phyloP scores from a whole-genome alignment of 2,113 vertebrate species.

The Telmatochromis brachygnathus region DNA sequence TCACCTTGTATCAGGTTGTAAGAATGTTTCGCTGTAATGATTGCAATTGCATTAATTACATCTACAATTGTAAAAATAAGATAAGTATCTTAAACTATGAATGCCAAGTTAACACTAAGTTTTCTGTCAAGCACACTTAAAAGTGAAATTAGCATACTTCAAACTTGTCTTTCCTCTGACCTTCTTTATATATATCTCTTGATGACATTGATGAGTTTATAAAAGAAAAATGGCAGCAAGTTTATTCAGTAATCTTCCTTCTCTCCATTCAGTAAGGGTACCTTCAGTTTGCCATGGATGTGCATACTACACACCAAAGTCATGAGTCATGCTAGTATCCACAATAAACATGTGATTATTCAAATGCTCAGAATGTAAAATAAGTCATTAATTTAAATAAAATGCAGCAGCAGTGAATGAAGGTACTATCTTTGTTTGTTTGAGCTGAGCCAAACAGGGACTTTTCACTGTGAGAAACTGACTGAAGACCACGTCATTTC shows the following conservation, averaged over 20 bases:
- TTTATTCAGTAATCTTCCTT: not conserved
- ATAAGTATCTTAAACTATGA: not conserved
- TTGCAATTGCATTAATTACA: not conserved
- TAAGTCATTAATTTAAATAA: not conserved
- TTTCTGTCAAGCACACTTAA: not conserved
- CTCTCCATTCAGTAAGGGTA: not conserved
- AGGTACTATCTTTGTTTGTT: not conserved
- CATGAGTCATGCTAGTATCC: slow-evolving; percentile 36
- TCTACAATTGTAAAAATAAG: not conserved
- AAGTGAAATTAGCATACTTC: not conserved
- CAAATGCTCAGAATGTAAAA: slow-evolving; percentile 34
- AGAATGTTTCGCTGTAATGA: not conserved
- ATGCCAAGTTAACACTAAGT: not conserved
- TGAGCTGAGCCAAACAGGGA: rapidly evolving
- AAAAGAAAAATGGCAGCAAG: not conserved
- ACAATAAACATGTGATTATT: slow-evolving; percentile 44
- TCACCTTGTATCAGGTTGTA: not conserved
- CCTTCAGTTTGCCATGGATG: not conserved
- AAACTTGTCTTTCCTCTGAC: not conserved
- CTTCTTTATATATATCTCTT: not conserved
- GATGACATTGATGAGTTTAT: not conserved
- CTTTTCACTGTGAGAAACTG: not conserved
- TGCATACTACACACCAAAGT: slow-evolving; percentile 44
- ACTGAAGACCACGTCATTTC: not conserved
- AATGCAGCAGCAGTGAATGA: not conserved